These are phyloP conservation scores for Blomia tropicalis DNA, from an alignment of 2,888 invertebrate species.

Conservation along the genomic window DNA sequence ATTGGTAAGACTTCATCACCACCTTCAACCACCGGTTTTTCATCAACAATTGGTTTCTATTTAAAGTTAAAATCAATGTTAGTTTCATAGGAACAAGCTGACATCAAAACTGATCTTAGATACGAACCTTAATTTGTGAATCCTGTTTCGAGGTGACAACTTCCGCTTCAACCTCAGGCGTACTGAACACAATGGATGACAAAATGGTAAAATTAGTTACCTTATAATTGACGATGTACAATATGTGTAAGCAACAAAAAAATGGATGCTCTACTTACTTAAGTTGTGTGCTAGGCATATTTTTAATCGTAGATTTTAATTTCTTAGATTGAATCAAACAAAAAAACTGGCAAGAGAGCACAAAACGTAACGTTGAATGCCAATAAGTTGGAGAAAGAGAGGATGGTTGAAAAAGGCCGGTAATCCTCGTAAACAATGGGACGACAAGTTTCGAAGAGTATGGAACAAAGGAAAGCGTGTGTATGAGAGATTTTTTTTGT, in stretches of 20 bases:
- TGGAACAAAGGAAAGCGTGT: too few species aligned
- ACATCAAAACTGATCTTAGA: too few species aligned
- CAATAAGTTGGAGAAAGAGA: too few species aligned
- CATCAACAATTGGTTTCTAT: slow-evolving; percentile 4
- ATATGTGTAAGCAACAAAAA: too few species aligned
- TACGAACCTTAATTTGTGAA: slow-evolving; percentile 3
- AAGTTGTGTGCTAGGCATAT: slow-evolving; percentile 8
- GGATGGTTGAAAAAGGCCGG: too few species aligned
- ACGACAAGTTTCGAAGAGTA: too few species aligned
- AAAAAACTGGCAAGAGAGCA: too few species aligned
- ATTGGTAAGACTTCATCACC: background rate
- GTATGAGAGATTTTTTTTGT: too few species aligned
- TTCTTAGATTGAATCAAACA: too few species aligned
- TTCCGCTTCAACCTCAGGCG: slow-evolving; percentile 15
- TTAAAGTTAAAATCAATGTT: background rate
- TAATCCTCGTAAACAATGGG: background rate
- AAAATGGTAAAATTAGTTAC: background rate
- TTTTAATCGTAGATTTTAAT: background rate
- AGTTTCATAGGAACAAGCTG: background rate
- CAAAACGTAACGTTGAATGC: too few species aligned
- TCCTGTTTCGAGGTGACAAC: background rate
- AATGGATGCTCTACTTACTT: slow-evolving; percentile 6
- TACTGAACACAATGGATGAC: background rate
- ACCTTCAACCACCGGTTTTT: background rate
- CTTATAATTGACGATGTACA: background rate